These are phyloP conservation scores for Ceratina calcarata DNA, from an alignment of 1,140 invertebrate genomes.

Conservation along the genomic window DNA sequence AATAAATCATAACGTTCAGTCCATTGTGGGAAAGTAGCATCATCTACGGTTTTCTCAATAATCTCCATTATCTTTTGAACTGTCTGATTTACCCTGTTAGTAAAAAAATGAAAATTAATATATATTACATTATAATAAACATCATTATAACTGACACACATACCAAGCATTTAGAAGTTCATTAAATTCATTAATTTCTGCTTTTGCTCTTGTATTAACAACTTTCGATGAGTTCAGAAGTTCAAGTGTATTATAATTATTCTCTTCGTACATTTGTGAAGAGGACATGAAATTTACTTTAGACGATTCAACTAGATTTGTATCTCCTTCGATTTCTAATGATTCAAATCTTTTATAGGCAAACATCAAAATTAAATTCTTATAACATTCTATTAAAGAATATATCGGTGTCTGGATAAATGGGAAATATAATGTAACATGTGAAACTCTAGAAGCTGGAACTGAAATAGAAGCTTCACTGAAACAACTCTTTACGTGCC, in stretches of 20 bases:
- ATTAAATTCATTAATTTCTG: slow-evolving; percentile 64
- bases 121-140: neutral
- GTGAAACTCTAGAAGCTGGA: slow-evolving; percentile 26
- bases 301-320: slow-evolving; percentile 25
- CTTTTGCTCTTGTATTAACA: slow-evolving; percentile 45
- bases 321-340: slow-evolving; percentile 30
- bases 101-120: slow-evolving; percentile 31
- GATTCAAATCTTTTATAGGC: slow-evolving; percentile 49
- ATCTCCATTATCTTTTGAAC: slow-evolving; percentile 66
- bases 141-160: slow-evolving; percentile 20
- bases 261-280: slow-evolving; percentile 20
- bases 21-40: slow-evolving; percentile 69
- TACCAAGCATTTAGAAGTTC: slow-evolving; percentile 67
- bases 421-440: slow-evolving; percentile 57
- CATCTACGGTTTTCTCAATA: slow-evolving; percentile 61
- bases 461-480: slow-evolving; percentile 53
- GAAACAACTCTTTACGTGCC: slow-evolving; percentile 65
- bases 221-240: slow-evolving; percentile 58
- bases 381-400: slow-evolving; percentile 69
- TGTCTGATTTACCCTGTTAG: slow-evolving; percentile 64
- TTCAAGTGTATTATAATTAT: slow-evolving; percentile 58
- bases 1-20: slow-evolving; percentile 66
- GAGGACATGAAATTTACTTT: neutral
- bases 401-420: slow-evolving; percentile 67
- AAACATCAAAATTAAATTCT: slow-evolving; percentile 51